Evolutionary conservation across 1,140 invertebrate species (phyloP), one percentile per base, ranked within the genome.

Genomic region (Eupeodes corollae): DNA sequence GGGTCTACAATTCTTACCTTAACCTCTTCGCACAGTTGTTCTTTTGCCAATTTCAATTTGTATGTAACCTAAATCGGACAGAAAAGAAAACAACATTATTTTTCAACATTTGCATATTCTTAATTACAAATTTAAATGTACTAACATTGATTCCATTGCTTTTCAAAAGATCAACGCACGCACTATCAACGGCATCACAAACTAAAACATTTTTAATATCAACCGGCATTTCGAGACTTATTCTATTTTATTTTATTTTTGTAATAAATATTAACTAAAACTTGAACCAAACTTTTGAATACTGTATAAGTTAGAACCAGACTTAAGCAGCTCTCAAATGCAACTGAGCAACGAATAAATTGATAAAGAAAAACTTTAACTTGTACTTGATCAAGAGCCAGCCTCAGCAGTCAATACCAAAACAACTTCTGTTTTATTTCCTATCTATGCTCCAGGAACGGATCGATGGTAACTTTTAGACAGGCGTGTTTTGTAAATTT

Each of bases 131-230:
- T 46, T 33, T 19, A 37, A 52, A 11, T 33, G 34, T 21, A 62
- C 48, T 80, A 43, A 93, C 88, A 39, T 82, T 70, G 51, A 98
- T 83, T 13, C 83, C 84, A 62, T 89, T 76, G 42, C 79, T 68
- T 50, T 78, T 68, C 2, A 98, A 74, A 33, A 94, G 78, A 46
- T 89, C 75, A 2, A 83, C 79, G 66, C 93, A 98, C 53, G 81
- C 79, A 11, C 77, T 69, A 61, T 95, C 91, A 3, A 97, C 87
- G 18, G 91, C 87, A 72, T 98, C 95, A 52, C 88, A 88, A 50
- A 98, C 86, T 19, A 98, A 70, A 37, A 98, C 89, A 42, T 75
- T 76, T 52, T 76, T 74, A 44, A 81, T 79, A 44, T 79, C 70
- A 50, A 80, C 44, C 12, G 59, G 53, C 66, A 68, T 68, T 52